phyloP scores from a whole-genome alignment of 2,888 invertebrate genomes.

The Tanypteryx hageni region DNA sequence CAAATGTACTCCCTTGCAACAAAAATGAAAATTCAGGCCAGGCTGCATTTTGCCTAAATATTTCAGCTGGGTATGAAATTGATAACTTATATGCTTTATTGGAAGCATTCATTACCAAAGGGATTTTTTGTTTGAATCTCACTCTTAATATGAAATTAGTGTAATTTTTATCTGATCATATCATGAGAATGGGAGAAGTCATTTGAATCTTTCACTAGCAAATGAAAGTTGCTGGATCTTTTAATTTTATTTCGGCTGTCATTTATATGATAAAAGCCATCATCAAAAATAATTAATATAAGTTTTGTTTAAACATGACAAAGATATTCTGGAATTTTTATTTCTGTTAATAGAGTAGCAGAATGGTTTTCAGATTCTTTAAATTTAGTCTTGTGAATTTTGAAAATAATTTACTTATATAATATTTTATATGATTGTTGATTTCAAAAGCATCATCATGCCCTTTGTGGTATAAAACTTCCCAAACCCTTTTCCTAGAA shows the following conservation, averaged over 20 bases:
- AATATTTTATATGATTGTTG: constrained; percentile 28
- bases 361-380: neutral
- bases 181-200: constrained; percentile 7
- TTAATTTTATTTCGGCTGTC: constrained; percentile 27
- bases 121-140: constrained; percentile 53
- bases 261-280: neutral
- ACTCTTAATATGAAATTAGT: neutral
- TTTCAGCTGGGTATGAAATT: constrained; percentile 37
- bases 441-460: neutral
- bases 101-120: constrained; percentile 43
- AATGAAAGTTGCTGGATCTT: constrained; percentile 1
- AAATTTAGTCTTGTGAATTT: neutral
- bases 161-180: constrained; percentile 31
- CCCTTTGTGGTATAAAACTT: neutral
- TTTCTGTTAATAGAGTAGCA: neutral
- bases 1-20: neutral
- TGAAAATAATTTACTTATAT: neutral
- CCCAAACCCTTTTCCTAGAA: neutral
- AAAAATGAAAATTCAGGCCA: neutral
- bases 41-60: neutral
- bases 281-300: constrained; percentile 50
- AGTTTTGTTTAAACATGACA: constrained; percentile 17
- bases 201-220: neutral
- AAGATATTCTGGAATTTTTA: constrained; percentile 11
- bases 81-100: constrained; percentile 5